Base-by-base conservation (phyloP, 2,888 invertebrate genomes). In the Philaethria dido region DNA sequence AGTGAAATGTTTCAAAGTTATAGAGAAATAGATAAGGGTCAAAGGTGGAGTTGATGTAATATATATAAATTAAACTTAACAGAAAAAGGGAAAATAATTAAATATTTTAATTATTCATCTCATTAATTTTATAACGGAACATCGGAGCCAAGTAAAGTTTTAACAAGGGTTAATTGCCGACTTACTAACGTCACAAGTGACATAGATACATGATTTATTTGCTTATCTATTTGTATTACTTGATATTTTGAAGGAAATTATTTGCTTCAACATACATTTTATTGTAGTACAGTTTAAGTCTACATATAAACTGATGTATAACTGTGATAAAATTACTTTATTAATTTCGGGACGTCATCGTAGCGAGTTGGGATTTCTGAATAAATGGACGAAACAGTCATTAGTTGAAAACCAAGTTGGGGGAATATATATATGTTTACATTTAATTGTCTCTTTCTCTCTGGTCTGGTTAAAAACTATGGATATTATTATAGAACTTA, bases 171-270 rank as follows among this genome's bases (percentile, higher is more conserved):
- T 16, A 33, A 33, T 33, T 47, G 22, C 20, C 22, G 22, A 22
- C 45, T 47, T 18, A 52, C 22, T 8, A 6, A n/a, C 3, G 16
- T 52, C 52, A 52, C 16, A 11, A 33, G 16, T 52, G 52, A 52
- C 52, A 52, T 16, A 52, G 13, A 52, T 18, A 29, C 29, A 11
- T 52, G 16, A 11, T 52, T 52, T 52, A 18, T 52, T 18, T 47
- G 47, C 11, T 29, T 16, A 52, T 33, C 5, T 13, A 13, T 16
- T 52, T 4, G 29, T 29, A 11, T 29, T 33, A 18, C 18, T 33
- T 33, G 18, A 5, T 13, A 16, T 5, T 33, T 16, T 52, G 16
- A 16, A 18, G 29, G 1, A 52, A 33, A 33, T 52, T 47, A 11
- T 20, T 47, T 13, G 33, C 22, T n/a, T 25, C 3, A 25, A 3